Evolutionary conservation across 2,888 invertebrate genomes (phyloP), one percentile per base, ranked within the genome.

Genomic region (Meteorus cinctellus): DNA sequence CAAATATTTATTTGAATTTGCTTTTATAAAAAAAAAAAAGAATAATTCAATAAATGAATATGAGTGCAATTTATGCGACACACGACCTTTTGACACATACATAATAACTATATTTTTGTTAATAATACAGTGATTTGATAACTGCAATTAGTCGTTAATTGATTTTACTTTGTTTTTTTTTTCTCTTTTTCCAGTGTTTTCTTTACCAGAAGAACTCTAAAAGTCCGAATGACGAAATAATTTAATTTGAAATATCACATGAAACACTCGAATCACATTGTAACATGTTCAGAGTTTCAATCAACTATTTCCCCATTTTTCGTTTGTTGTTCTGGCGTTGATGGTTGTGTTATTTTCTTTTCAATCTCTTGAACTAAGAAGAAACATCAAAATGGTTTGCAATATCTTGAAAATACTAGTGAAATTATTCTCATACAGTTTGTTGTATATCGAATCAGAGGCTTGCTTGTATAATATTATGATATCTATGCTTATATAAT

Each of bases 91-190:
- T 74, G 59, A 70, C 41, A 71, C 69, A 78, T 69, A 78, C 72
- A 79, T 73, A 79, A 62, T 76, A 8, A 82, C 82, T 84, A 85
- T 86, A 84, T 86, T 86, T 87, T 86, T 84, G 85, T 85, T 86
- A 87, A 85, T 83, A 84, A 85, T 85, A 85, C 84, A 84, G 82
- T 84, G 84, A 84, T 86, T 87, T 85, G 84, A 85, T 84, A 86
- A 85, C 82, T 84, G 82, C 81, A 84, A 67, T 79, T 78, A 81
- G 80, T 79, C 81, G 84, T 84, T 83, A 81, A 70, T 79, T 81
- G 81, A 83, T 83, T 84, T 80, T 82, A 81, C 81, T 81, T 80
- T 80, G 78, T 82, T 81, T 63, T 74, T 70, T 70, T 66, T 69
- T 74, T 63, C 59, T 77, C 59, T 67, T 75, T 75, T 70, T 60